These are phyloP conservation scores for Entelurus aequoreus DNA, from an alignment of 2,113 vertebrate genomes.

Conservation along the genomic window DNA sequence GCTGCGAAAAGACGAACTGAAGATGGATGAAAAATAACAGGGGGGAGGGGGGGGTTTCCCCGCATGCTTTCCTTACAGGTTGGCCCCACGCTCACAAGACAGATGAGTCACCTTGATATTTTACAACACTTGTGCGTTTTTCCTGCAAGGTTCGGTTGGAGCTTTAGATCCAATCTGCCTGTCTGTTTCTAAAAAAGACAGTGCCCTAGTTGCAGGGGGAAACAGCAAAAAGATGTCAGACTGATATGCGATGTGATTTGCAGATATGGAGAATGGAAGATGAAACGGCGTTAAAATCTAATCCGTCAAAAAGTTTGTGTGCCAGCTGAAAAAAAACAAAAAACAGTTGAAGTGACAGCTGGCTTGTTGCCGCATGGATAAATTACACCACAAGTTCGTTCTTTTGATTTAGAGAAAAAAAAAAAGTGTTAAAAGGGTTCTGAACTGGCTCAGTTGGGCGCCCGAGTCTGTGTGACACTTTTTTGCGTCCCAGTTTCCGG, in stretches of 20 bases:
- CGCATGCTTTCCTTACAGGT: constrained; percentile 16
- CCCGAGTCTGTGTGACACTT: constrained; percentile 27
- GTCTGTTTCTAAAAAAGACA: constrained; percentile 34
- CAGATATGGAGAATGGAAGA: constrained; percentile 24
- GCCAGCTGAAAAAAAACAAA: constrained; percentile 6
- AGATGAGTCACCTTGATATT: constrained; percentile 31
- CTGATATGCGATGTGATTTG: constrained; percentile 22
- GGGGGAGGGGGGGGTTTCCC: constrained; percentile 26
- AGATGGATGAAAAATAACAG: constrained; percentile 30
- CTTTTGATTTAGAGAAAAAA: constrained; percentile 23
- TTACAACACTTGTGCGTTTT: constrained; percentile 20
- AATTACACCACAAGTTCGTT: constrained; percentile 14
- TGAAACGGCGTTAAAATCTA: constrained; percentile 38
- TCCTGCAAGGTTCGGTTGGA: constrained; percentile 16
- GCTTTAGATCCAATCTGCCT: constrained; percentile 41
- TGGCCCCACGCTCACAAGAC: constrained; percentile 9
- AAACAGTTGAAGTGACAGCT: constrained; percentile 13
- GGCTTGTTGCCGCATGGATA: constrained; percentile 11
- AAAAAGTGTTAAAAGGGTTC: constrained; percentile 23
- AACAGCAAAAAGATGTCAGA: constrained; percentile 29
- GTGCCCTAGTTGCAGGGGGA: constrained; percentile 27
- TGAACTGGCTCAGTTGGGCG: constrained; percentile 38
- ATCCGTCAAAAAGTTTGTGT: constrained; percentile 29
- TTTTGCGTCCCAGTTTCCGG: constrained; percentile 44
- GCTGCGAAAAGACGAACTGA: constrained; percentile 19